Evolutionary conservation across 1,140 invertebrate species (phyloP).

Genomic region (Bombus consobrinus): DNA sequence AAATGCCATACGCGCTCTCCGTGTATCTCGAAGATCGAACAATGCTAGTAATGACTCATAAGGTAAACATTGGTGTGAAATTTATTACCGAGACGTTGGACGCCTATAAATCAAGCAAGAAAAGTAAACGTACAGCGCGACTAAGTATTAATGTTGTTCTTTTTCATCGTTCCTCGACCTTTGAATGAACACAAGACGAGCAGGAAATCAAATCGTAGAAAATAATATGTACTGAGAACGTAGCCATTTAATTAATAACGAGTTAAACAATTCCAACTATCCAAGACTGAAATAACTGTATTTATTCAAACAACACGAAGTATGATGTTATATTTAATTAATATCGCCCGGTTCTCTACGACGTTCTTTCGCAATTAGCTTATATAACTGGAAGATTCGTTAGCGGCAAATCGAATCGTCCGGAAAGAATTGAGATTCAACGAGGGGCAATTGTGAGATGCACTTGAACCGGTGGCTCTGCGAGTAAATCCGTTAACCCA

Average conservation of each 20-base stretch:
- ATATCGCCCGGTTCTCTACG: not conserved
- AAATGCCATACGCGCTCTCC: not conserved
- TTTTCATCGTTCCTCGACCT: not conserved
- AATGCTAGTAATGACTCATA: constrained; percentile 2
- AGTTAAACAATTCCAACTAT: not conserved
- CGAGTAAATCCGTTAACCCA: constrained; percentile 18
- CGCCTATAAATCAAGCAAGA: not conserved
- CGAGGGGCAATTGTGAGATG: constrained; percentile 22
- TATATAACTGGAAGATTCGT: constrained; percentile 16
- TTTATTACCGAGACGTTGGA: constrained; percentile 1
- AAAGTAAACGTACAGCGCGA: not conserved
- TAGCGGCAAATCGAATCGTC: constrained; percentile 29
- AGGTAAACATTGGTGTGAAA: not conserved
- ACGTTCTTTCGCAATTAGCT: constrained; percentile 9
- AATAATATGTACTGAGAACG: not conserved
- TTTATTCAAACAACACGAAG: not conserved
- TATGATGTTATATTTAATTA: constrained; percentile 18
- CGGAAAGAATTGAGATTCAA: constrained; percentile 20
- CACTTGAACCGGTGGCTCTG: constrained; percentile 1
- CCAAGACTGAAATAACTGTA: not conserved
- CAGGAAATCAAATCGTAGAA: not conserved
- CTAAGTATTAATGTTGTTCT: not conserved
- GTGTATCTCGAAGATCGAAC: not conserved
- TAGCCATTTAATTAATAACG: not conserved
- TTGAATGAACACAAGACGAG: not conserved